phyloP scores from a whole-genome alignment of 2,888 invertebrate genomes.

The Torymus tubicola region DNA sequence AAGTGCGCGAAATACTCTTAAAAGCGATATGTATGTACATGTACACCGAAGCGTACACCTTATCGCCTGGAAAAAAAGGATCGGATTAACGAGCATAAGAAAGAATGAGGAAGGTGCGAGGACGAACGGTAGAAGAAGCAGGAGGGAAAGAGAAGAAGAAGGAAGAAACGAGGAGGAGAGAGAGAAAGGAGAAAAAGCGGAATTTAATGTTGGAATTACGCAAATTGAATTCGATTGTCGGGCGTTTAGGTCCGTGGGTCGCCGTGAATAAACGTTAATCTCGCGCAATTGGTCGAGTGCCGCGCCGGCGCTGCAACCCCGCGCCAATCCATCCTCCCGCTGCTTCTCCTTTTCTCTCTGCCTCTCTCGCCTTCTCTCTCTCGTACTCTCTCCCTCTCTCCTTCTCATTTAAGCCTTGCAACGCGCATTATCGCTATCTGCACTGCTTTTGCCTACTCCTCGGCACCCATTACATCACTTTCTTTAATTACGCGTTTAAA shows the following conservation, averaged over 20 bases:
- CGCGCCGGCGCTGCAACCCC: background rate
- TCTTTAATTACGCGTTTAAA: no score
- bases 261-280: conserved; percentile 63
- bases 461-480: no score
- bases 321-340: conserved; percentile 29
- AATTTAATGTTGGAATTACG: conserved; percentile 63
- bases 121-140: background rate
- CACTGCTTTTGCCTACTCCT: background rate
- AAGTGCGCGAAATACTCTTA: background rate
- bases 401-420: no score
- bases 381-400: background rate
- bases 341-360: background rate
- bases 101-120: no score
- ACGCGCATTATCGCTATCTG: background rate
- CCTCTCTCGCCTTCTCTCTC: background rate
- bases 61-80: background rate
- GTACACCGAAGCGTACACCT: background rate
- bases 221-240: conserved; percentile 63
- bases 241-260: conserved; percentile 48
- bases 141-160: background rate
- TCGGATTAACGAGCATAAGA: conserved; percentile 19
- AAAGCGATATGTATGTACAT: background rate
- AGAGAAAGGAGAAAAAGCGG: conserved; percentile 53
- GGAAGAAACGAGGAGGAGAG: conserved; percentile 7
- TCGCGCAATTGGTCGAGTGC: conserved; percentile 58